A percentile compares a stretch with the other conserved stretches of the same genome.
Conservation (phyloP, 2,113 vertebrate genomes). For the Channa maculata region DNA sequence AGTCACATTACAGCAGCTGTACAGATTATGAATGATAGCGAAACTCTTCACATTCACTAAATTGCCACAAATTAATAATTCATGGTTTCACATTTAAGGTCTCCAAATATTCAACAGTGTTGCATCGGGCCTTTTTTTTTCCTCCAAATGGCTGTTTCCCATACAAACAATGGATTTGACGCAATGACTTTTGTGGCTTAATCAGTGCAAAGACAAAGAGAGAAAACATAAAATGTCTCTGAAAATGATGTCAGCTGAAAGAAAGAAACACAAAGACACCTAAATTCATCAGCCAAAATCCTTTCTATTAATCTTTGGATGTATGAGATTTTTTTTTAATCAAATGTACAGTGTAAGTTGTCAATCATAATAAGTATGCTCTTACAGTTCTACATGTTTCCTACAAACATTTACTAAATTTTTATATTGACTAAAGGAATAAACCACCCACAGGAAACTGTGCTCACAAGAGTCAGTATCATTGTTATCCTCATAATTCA, state of each 20-base stretch:
- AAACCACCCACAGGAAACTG: conserved; percentile 27
- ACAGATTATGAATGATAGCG: conserved; percentile 82
- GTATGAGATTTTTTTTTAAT: not conserved
- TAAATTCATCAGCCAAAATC: not conserved
- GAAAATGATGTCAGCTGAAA: not conserved
- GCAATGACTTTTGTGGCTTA: conserved; percentile 23
- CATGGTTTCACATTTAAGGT: conserved; percentile 74
- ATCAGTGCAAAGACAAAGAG: conserved; percentile 13
- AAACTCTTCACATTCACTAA: conserved; percentile 80
- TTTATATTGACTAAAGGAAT: conserved; percentile 1
- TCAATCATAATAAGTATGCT: conserved; percentile 5
- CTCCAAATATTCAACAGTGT: conserved; percentile 71
- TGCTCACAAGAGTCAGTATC: not conserved
- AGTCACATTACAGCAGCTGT: conserved; percentile 74
- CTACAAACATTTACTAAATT: not conserved
- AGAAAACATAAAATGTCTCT: not conserved
- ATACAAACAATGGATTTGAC: conserved; percentile 50
- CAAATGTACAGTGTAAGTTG: not conserved
- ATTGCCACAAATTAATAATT: conserved; percentile 80
- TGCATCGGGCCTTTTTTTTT: conserved; percentile 57
- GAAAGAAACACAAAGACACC: conserved; percentile 15
- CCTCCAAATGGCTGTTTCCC: conserved; percentile 46
- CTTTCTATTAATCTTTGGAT: not conserved
- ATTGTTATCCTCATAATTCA: conserved; percentile 5
- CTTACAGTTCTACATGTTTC: not conserved